Evolutionary conservation across 2,888 invertebrate species (phyloP), one percentile per base, ranked within the genome.

Genomic region (Polymixis lichenea): DNA sequence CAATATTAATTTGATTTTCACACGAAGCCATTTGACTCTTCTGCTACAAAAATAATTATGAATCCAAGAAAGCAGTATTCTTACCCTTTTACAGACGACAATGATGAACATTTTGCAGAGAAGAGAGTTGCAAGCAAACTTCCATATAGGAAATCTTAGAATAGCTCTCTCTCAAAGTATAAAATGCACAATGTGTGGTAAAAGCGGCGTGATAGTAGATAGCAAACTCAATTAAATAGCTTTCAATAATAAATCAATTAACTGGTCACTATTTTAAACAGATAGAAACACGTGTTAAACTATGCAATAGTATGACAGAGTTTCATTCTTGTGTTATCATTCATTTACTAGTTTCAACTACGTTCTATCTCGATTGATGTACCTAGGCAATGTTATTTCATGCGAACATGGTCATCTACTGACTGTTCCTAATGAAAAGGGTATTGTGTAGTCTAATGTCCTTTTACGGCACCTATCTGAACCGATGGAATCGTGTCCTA

Each of bases 301-400:
- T 72, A 85, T 65, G 82, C 82, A 85, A 85, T 82, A 71, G 51
- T 71, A 49, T 56, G 71, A 58, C 71, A 58, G 46, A 19, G 46
- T 83, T 82, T 73, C 68, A 72, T 77, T 82, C 74, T 58, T 43
- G 2, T 68, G 82, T 80, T 84, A 82, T 80, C 80, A 80, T 76
- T 80, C 43, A 72, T 70, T 80, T 80, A 72, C 61, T 62, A 17
- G 49, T 64, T 65, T n/a, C 65, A 66, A 62, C 49, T 53, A 15
- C 32, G 25, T 43, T 51, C 74, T 68, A 64, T 73, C 62, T 51
- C 17, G 19, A 32, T 55, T 65, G 13, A n/a, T 60, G 66, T 62
- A 58, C 55, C 5, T 11, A 55, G 15, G 15, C 60, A 32, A 78
- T 49, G 46, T 43, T 19, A 53, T 77, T 62, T 77, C 15, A 62